Evolutionary conservation across 2,888 invertebrate species (phyloP), one percentile per base, ranked within the genome.

Genomic region (Galerucella pusilla): DNA sequence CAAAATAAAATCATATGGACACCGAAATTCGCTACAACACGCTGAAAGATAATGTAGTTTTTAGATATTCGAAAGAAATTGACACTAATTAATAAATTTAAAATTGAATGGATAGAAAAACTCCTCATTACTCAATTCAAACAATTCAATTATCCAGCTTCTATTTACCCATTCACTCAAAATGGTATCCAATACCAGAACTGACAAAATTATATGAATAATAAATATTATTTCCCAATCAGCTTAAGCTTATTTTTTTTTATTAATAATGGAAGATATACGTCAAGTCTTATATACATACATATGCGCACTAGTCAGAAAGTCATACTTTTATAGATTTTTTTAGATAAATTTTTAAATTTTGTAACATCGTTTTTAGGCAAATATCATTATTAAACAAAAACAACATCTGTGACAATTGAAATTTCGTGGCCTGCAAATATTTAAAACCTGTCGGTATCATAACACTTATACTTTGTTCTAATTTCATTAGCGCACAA

Each of bases 321-420:
- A 76, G 46, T 78, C 72, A 76, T 78, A 71, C 45, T 71, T 76
- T 77, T 77, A 70, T 75, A 73, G 74, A 74, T 61, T 72, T 76
- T 49, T 78, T 75, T 78, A 74, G 61, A 76, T 49, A 66, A 71
- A 71, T 60, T 52, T 68, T 67, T 66, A 76, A 76, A 76, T 78
- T 78, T 78, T 76, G 67, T 73, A 71, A 76, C 71, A 57, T 76
- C 67, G 54, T 28, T 73, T 63, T 76, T 73, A 73, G 70, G 73
- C 72, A 64, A 75, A 72, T 75, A 78, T 78, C 75, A 75, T 69
- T 20, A 72, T 49, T 2, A 66, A 59, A 63, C 28, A n/a, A 35
- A 65, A 67, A 71, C 11, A 67, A 35, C 28, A 16, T 42, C 3
- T 68, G 75, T 74, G 71, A 64, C 71, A 74, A 71, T 70, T 57